Evolutionary conservation across 2,888 invertebrate species (phyloP), one percentile per base, ranked within the genome.

Genomic region (Xestia c-nigrum): DNA sequence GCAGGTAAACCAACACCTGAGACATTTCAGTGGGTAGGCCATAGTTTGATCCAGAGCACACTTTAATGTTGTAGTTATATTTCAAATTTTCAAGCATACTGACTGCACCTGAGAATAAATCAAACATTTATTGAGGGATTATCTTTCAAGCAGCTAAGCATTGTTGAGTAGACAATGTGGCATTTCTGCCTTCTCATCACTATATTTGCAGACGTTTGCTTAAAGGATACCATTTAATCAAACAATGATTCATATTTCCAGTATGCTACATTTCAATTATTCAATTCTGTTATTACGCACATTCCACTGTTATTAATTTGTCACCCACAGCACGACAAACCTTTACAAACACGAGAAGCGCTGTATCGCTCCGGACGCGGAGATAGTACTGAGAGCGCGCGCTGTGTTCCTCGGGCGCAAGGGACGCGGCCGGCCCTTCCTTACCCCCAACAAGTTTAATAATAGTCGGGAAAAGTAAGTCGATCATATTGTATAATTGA

Each of bases 301-400:
- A 14, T 21, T 40, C 16, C 12, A 64, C 16, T 19, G 5, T 19
- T 38, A 3, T 38, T 0, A 21, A 47, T 63, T 4, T 47, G 12
- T 47, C 7, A 21, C 2, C 16, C 78, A 1, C 87, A 96, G 96
- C 71, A 92, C 91, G 14, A 94, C 94, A 21, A 95, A 94, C 57
- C 87, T 96, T 3, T 96, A 96, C 88, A 96, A 96, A 76, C 96
- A 96, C 66, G 96, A 96, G 91, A 95, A 95, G 89, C 92, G 92
- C 0, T 96, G 96, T 82, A n/a, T 55, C 0, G 92, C 94, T 0
- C 90, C 91, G 0, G 95, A 95, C 76, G 92, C 92, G 0, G 66
- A 68, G 3, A 57, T 90, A 0, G 94, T 95, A 52, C 87, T 96
- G 83, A 86, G 85, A n/a, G 96, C 96, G 12, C 94, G 96, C 5